Evolutionary conservation across 2,113 vertebrate genomes (phyloP), one percentile per base, ranked within the genome.

Genomic region (Oenanthe oenanthe): DNA sequence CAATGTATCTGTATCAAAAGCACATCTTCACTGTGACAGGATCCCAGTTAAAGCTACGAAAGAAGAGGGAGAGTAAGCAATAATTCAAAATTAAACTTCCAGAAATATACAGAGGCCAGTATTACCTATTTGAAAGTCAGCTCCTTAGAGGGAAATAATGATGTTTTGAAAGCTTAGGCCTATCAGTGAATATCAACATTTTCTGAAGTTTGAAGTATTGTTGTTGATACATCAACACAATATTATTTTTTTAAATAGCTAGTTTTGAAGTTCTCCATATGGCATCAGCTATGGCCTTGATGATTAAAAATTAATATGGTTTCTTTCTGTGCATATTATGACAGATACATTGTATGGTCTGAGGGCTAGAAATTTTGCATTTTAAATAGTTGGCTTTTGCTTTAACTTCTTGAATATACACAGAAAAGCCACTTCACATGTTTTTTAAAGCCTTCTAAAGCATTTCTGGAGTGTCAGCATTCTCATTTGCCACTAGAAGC

Each of bases 401-500:
- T 96, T 97, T 95, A 95, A 84, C 67, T 96, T 88, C 75, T 84
- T 91, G 72, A 95, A 86, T 73, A 96, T 47, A 88, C 36, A 94
- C 60, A 96, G 86, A 92, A 92, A 88, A 97, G 70, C 88, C 83
- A 76, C 56, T 95, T 94, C 96, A 92, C 92, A 81, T 93, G 54
- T 42, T 97, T 98, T 97, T 95, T 85, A 95, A 88, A 94, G 92
- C 66, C 14, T 89, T 84, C 73, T 87, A 67, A 87, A 89, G 84
- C 70, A 72, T 93, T 96, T 95, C 85, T 93, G 71, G 85, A 57
- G 75, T 53, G 92, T 97, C 95, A 95, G 94, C 88, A 95, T 89
- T 97, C 94, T 96, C 92, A 97, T 77, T 92, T 96, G 91, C 70
- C 87, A 96, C 74, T n/a, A 93, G 95, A 94, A 96, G 86, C 61